Conservation (phyloP, 1,140 invertebrate genomes). For the Drosophila oshimai region DNA sequence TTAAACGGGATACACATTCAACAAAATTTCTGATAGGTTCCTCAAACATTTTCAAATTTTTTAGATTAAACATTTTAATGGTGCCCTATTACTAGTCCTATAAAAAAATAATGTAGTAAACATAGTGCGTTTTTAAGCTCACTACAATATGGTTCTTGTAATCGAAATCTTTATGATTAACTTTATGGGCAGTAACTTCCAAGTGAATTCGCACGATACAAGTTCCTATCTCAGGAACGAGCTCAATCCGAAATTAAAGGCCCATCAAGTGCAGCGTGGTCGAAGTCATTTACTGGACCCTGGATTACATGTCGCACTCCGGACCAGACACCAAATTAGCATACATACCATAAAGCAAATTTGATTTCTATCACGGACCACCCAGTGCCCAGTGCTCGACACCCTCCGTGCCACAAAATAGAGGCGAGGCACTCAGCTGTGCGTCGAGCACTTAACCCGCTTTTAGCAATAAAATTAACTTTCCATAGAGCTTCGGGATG, state of each 20-base stretch:
- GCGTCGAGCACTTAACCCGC: constrained; percentile 75
- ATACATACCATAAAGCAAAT: constrained; percentile 82
- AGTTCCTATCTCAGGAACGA: not conserved
- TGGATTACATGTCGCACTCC: not conserved
- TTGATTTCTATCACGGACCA: constrained; percentile 70
- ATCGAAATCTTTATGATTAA: not conserved
- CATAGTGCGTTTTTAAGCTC: not conserved
- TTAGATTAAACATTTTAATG: too few relatives aligned
- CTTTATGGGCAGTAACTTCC: constrained; percentile 4
- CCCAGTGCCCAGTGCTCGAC: not conserved
- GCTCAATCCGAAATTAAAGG: constrained; percentile 60
- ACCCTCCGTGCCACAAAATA: constrained; percentile 23
- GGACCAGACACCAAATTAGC: constrained; percentile 70
- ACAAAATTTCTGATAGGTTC: too few relatives aligned
- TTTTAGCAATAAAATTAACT: constrained; percentile 83
- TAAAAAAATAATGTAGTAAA: too few relatives aligned
- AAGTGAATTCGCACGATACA: constrained; percentile 6
- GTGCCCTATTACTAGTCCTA: too few relatives aligned
- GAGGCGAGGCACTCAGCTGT: constrained; percentile 67
- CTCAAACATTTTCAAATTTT: too few relatives aligned
- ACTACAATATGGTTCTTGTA: too few relatives aligned
- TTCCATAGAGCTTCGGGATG: constrained; percentile 41
- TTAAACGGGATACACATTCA: too few relatives aligned
- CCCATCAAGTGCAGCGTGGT: constrained; percentile 55
- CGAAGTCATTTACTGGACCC: not conserved